Evolutionary conservation across 1,140 invertebrate genomes (phyloP).

Genomic region (Cydia strobilella): DNA sequence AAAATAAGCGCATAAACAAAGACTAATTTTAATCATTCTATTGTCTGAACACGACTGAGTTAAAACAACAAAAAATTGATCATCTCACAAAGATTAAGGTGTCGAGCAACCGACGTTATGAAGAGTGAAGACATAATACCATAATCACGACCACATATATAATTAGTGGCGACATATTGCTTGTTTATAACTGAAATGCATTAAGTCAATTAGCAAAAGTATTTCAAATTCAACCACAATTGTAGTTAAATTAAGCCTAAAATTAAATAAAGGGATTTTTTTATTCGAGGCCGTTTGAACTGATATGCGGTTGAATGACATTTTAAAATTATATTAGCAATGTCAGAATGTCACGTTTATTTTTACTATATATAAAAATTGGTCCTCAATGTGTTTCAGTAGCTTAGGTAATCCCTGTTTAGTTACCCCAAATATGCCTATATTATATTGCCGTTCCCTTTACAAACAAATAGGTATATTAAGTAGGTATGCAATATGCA

Average conservation of each 20-base stretch:
- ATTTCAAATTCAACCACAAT: not conserved
- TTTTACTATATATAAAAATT: not conserved
- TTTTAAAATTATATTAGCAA: not conserved
- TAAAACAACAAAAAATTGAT: constrained; percentile 7
- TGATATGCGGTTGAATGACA: constrained; percentile 1
- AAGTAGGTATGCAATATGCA: not conserved
- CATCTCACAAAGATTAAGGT: constrained; percentile 35
- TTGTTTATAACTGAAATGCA: not conserved
- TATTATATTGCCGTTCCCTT: not conserved
- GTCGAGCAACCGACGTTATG: constrained; percentile 51
- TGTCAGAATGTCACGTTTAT: not conserved
- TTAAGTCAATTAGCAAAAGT: not conserved
- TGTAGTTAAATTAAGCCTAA: not conserved
- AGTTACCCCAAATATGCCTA: too few species aligned
- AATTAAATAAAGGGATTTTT: not conserved
- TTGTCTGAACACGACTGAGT: constrained; percentile 26
- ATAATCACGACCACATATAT: constrained; percentile 52
- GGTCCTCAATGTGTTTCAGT: not conserved
- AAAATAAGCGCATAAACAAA: constrained; percentile 11
- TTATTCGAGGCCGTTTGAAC: not conserved
- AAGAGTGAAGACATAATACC: constrained; percentile 47
- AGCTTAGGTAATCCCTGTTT: not conserved
- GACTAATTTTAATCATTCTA: constrained; percentile 25
- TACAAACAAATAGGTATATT: not conserved
- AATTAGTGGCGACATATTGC: constrained; percentile 43